phyloP scores from a whole-genome alignment of 2,797 vertebrate species.

The Pygocentrus nattereri region DNA sequence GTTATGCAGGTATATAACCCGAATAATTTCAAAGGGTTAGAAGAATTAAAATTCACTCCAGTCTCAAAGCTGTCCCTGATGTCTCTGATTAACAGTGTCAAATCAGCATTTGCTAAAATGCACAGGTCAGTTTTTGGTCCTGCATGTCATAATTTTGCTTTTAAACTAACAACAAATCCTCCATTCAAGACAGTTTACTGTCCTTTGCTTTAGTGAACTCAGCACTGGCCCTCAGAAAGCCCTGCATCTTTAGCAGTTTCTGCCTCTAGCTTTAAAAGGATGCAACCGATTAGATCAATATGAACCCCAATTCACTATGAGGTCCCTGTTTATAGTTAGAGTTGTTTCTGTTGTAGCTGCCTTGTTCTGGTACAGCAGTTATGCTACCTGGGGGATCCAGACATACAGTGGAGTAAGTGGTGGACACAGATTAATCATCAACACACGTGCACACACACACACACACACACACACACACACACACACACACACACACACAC shows the following conservation, averaged over 20 bases:
- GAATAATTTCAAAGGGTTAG: too few species aligned
- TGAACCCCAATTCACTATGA: neutral
- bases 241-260: slow-evolving; percentile 30
- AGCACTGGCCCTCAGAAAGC: slow-evolving; percentile 11
- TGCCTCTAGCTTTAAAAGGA: slow-evolving; percentile 16
- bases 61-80: too few species aligned
- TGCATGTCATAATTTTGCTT: neutral
- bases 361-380: slow-evolving; percentile 23
- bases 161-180: neutral
- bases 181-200: neutral
- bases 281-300: slow-evolving; percentile 34
- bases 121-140: neutral
- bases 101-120: neutral
- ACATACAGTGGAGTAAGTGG: slow-evolving; percentile 50
- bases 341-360: slow-evolving; percentile 28
- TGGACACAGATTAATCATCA: slow-evolving; percentile 63
- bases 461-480: slow-evolving; percentile 38
- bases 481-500: slow-evolving; percentile 35
- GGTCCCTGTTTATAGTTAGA: slow-evolving; percentile 6
- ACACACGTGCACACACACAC: slow-evolving; percentile 27
- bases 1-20: too few species aligned
- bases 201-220: neutral
- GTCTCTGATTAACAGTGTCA: too few species aligned
- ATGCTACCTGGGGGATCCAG: slow-evolving; percentile 45
- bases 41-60: too few species aligned